phyloP scores from a whole-genome alignment of 1,140 invertebrate species.

The Chionoecetes opilio region DNA sequence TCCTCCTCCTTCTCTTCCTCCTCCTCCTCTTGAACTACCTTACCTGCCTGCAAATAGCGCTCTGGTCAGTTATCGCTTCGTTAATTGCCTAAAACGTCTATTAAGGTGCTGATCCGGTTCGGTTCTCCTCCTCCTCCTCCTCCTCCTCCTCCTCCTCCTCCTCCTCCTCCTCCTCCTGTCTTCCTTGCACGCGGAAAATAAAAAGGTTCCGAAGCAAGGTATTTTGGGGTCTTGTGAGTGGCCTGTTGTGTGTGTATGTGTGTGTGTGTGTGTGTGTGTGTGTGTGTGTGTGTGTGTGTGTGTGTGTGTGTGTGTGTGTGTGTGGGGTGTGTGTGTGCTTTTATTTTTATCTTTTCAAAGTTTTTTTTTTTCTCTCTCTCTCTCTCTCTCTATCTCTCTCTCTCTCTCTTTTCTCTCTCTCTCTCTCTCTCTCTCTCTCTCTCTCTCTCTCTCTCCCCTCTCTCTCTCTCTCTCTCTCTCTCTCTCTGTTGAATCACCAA shows the following conservation, averaged over 20 bases:
- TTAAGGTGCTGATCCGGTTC: slow-evolving; percentile 11
- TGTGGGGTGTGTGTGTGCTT: background rate
- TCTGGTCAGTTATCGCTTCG: slow-evolving; percentile 38
- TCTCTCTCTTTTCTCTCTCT: background rate
- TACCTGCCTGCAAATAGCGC: slow-evolving; percentile 22
- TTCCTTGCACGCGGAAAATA: background rate
- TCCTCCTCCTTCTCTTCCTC: background rate
- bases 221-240: background rate
- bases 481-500: background rate
- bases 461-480: background rate
- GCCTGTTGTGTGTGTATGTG: too few species aligned
- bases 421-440: slow-evolving; percentile 43
- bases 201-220: slow-evolving; percentile 2
- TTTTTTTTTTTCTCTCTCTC: too few species aligned
- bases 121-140: background rate
- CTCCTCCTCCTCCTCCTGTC: slow-evolving; percentile 18
- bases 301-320: too few species aligned
- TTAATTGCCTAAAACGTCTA: slow-evolving; percentile 54
- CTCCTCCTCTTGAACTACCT: background rate
- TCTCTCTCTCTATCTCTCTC: slow-evolving; percentile 52
- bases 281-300: background rate
- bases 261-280: background rate
- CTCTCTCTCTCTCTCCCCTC: slow-evolving; percentile 42
- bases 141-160: background rate
- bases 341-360: too few species aligned